These are phyloP conservation scores for Oryzias javanicus DNA, from an alignment of 2,113 vertebrate species.

Conservation along the genomic window DNA sequence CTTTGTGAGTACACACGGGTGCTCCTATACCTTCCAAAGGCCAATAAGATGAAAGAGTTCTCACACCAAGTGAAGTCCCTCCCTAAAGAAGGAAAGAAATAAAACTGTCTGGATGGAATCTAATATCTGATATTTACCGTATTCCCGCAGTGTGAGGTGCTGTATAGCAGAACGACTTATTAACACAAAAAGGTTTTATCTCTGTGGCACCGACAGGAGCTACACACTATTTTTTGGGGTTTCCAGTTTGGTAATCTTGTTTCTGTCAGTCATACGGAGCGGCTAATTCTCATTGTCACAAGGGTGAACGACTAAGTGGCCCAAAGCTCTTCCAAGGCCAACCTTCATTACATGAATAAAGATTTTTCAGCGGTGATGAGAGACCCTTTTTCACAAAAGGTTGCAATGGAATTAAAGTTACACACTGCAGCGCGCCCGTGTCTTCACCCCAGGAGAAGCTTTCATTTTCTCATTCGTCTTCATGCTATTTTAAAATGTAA, in stretches of 20 bases:
- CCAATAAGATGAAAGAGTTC: constrained; percentile 26
- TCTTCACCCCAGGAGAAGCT: constrained; percentile 16
- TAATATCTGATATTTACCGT: constrained; percentile 44
- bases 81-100: constrained; percentile 19
- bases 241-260: constrained; percentile 25
- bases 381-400: constrained; percentile 31
- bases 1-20: constrained; percentile 11
- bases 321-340: constrained; percentile 31
- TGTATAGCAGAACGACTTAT: constrained; percentile 24
- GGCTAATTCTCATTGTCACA: constrained; percentile 48
- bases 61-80: constrained; percentile 31
- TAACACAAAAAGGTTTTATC: constrained; percentile 14
- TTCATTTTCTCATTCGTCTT: constrained; percentile 39
- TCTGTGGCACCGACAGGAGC: constrained; percentile 3
- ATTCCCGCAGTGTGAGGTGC: constrained; percentile 22
- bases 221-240: constrained; percentile 31
- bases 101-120: constrained; percentile 44
- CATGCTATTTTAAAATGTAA: constrained; percentile 42
- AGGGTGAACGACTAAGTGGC: constrained; percentile 18
- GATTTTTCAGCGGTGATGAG: constrained; percentile 50
- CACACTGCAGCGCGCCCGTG: constrained; percentile 39
- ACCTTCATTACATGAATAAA: constrained; percentile 50
- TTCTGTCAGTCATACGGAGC: constrained; percentile 19
- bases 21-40: constrained; percentile 36
- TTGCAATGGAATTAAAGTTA: constrained; percentile 52